Conservation (phyloP, 2,888 invertebrate genomes). For the Bugulina stolonifera region DNA sequence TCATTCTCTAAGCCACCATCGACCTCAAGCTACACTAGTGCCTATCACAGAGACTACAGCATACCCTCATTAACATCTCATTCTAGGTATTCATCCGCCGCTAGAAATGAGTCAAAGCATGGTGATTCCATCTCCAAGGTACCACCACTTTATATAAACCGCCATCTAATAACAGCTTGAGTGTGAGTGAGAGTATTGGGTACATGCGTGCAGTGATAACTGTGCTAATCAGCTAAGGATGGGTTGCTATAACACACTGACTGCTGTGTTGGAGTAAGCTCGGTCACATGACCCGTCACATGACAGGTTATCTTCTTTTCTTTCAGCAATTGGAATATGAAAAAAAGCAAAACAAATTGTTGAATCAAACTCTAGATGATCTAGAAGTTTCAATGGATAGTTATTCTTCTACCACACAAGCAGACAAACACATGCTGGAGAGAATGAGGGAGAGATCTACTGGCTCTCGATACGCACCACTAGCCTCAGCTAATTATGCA, state of each 20-base stretch:
- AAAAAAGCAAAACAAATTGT: neutral
- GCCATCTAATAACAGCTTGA: conserved; percentile 18
- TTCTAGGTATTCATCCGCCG: neutral
- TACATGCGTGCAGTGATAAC: neutral
- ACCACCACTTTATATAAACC: neutral
- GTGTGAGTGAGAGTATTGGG: neutral
- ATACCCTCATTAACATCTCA: neutral
- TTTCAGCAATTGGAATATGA: conserved; percentile 14
- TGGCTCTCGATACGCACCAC: neutral
- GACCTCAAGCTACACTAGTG: neutral
- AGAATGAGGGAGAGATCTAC: neutral
- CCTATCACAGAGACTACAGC: neutral
- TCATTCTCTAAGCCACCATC: conserved; percentile 11
- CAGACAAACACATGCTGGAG: neutral
- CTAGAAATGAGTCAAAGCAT: neutral
- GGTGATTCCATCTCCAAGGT: neutral
- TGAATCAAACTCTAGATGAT: conserved; percentile 8
- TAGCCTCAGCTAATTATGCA: neutral
- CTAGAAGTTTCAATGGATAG: conserved; percentile 20
- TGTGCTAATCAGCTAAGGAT: neutral
- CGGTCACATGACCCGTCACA: too few relatives aligned
- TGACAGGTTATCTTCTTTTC: conserved; percentile 9
- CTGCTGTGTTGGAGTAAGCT: neutral
- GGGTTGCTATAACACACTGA: neutral
- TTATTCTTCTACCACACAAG: neutral